phyloP scores from a whole-genome alignment of 2,113 vertebrate genomes.

The Oreochromis aureus region DNA sequence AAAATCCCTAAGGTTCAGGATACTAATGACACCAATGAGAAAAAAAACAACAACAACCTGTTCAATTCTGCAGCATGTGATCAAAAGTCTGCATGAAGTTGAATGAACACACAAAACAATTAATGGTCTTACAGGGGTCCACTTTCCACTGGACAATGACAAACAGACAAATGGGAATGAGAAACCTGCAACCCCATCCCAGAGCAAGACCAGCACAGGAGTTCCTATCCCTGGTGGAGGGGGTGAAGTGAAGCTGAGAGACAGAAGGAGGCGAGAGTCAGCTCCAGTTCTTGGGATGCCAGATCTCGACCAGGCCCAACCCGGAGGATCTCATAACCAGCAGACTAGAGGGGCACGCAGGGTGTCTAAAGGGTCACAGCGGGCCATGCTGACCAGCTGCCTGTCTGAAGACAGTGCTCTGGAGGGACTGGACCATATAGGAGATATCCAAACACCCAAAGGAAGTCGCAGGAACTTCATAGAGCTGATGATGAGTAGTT shows the following conservation, averaged over 20 bases:
- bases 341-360: constrained; percentile 51
- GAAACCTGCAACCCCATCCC: neutral
- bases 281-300: constrained; percentile 49
- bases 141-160: constrained; percentile 24
- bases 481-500: constrained; percentile 78
- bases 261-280: constrained; percentile 58
- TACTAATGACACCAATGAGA: neutral
- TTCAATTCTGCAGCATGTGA: neutral
- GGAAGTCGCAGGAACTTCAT: constrained; percentile 75
- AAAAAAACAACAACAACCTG: neutral
- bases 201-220: neutral
- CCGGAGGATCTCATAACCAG: constrained; percentile 21
- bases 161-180: constrained; percentile 27
- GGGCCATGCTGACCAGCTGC: constrained; percentile 60
- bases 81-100: neutral
- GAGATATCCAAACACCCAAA: constrained; percentile 64
- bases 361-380: constrained; percentile 59
- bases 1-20: neutral
- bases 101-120: neutral
- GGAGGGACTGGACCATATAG: constrained; percentile 42
- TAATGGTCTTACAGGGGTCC: constrained; percentile 10
- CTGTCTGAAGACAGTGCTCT: constrained; percentile 64
- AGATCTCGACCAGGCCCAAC: constrained; percentile 40
- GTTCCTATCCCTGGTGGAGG: neutral
- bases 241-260: constrained; percentile 58